Percentiles rank a stretch among this genome's conserved stretches.
These are phyloP conservation scores for Linnaemya tessellans DNA, from an alignment of 2,888 invertebrate genomes.

Conservation along the genomic window DNA sequence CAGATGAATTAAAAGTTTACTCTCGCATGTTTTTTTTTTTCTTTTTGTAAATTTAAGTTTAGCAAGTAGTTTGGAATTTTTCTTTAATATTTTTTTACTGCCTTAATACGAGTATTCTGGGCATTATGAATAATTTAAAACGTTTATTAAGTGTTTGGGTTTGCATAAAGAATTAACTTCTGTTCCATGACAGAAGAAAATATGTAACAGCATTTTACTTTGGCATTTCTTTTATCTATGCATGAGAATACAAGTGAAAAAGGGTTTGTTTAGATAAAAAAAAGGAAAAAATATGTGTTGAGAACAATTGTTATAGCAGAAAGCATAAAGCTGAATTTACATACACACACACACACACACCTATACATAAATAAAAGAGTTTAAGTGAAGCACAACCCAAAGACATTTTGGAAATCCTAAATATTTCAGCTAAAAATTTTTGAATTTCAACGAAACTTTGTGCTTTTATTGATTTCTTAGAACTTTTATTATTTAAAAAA, in stretches of 20 bases:
- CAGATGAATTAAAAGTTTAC: neutral
- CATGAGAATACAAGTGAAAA: neutral
- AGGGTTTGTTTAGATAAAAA: neutral
- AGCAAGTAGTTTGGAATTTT: neutral
- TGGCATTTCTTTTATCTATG: neutral
- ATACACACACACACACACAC: too few relatives aligned
- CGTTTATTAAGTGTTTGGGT: neutral
- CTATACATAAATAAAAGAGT: too few relatives aligned
- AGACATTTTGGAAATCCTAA: too few relatives aligned
- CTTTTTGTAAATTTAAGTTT: neutral
- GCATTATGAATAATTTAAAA: constrained; percentile 22
- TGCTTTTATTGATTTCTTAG: too few relatives aligned
- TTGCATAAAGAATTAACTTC: neutral
- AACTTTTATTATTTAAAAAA: too few relatives aligned
- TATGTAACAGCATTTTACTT: neutral
- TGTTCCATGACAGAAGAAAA: neutral
- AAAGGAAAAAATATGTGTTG: too few relatives aligned
- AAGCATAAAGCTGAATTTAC: too few relatives aligned
- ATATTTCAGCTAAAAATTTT: too few relatives aligned
- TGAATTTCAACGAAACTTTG: too few relatives aligned
- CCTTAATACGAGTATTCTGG: neutral
- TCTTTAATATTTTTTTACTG: neutral
- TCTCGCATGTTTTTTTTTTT: neutral
- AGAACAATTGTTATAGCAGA: too few relatives aligned
- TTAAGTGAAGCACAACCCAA: too few relatives aligned